A percentile compares a stretch with the other conserved stretches of the same genome.
Evolutionary conservation across 1,140 invertebrate genomes (phyloP).

Genomic region (Drosophila triauraria): DNA sequence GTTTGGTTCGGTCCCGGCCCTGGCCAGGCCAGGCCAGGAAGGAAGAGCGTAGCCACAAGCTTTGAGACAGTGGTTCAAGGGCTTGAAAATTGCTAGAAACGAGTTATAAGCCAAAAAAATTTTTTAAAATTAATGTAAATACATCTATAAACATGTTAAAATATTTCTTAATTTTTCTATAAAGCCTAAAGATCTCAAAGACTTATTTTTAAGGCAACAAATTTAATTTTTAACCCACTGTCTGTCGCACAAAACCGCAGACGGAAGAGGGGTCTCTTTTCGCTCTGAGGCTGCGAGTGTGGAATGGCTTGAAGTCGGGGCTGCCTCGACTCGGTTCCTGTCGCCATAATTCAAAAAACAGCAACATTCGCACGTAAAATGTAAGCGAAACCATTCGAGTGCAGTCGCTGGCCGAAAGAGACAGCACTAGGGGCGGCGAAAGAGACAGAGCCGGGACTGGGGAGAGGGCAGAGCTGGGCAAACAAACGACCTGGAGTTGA

Average conservation of each 20-base stretch:
- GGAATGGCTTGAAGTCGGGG: constrained; percentile 22
- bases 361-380: constrained; percentile 83
- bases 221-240: constrained; percentile 11
- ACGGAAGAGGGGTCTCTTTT: constrained; percentile 46
- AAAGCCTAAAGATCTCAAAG: too few relatives aligned
- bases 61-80: constrained; percentile 31
- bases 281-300: constrained; percentile 33
- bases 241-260: constrained; percentile 61
- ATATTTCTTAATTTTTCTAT: neutral
- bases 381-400: constrained; percentile 82
- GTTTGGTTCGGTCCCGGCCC: constrained; percentile 26
- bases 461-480: constrained; percentile 27
- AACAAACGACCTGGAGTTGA: constrained; percentile 75
- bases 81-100: neutral
- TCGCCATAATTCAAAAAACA: constrained; percentile 83
- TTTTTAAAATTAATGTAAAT: too few relatives aligned
- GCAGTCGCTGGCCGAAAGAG: constrained; percentile 37
- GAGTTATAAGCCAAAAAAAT: fast-evolving
- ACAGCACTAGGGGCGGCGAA: constrained; percentile 3
- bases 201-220: neutral
- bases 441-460: neutral
- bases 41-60: constrained; percentile 40
- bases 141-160: neutral
- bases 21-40: constrained; percentile 17
- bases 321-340: constrained; percentile 64